Evolutionary conservation across 2,113 vertebrate species (phyloP).

Genomic region (Cyprinus carpio): DNA sequence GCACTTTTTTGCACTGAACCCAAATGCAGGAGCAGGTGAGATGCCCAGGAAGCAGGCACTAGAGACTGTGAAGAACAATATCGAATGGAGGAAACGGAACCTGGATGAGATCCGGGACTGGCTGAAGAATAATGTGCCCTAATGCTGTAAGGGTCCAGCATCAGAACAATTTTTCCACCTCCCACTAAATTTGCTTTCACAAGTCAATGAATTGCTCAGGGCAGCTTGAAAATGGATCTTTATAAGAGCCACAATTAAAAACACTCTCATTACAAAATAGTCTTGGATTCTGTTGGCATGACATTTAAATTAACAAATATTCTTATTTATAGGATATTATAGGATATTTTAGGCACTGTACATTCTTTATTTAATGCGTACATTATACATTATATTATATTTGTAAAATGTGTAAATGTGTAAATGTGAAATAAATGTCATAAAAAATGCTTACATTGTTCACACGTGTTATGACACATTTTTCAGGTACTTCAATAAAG

Average conservation of each 20-base stretch:
- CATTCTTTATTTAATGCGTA: not conserved
- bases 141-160: not conserved
- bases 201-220: conserved; percentile 16
- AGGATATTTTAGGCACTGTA: too few species aligned
- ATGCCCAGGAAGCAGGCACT: conserved; percentile 83
- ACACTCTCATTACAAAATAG: not conserved
- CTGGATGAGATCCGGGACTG: conserved; percentile 75
- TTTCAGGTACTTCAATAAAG: not conserved
- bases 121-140: conserved; percentile 68
- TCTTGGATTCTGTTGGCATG: not conserved
- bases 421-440: conserved; percentile 1
- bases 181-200: not conserved
- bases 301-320: not conserved
- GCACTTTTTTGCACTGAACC: conserved; percentile 78
- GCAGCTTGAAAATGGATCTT: not conserved
- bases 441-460: not conserved
- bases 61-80: conserved; percentile 89
- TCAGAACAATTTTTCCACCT: not conserved
- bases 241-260: not conserved
- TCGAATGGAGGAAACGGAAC: conserved; percentile 84
- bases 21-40: conserved; percentile 89
- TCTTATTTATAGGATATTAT: not conserved
- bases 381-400: not conserved
- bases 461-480: not conserved
- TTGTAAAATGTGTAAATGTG: conserved; percentile 25